Conservation (phyloP, 2,888 invertebrate genomes). For the Cynaeus angustus region DNA sequence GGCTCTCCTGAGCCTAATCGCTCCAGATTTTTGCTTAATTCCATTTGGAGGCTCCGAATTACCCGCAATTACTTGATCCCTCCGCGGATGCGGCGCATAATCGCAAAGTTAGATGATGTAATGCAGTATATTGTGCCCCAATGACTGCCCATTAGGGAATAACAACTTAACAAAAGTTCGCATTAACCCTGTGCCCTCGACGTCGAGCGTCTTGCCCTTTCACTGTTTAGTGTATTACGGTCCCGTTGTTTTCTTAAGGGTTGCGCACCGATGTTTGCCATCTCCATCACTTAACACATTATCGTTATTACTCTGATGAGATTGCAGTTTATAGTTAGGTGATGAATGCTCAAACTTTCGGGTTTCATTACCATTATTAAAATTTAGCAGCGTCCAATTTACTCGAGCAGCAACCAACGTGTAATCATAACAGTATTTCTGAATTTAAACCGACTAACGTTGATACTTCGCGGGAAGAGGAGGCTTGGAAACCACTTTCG, state of each 20-base stretch:
- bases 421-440: slow-evolving; percentile 39
- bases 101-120: slow-evolving; percentile 46
- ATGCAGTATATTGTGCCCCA: slow-evolving; percentile 46
- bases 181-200: slow-evolving; percentile 43
- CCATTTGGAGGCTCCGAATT: slow-evolving; percentile 7
- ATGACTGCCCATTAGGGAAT: slow-evolving; percentile 46
- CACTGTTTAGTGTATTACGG: slow-evolving; percentile 33
- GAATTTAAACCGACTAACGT: slow-evolving; percentile 6
- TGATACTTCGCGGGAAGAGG: background rate
- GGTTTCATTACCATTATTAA: slow-evolving; percentile 47
- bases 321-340: slow-evolving; percentile 50
- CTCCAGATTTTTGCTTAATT: slow-evolving; percentile 25
- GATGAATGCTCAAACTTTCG: slow-evolving; percentile 47
- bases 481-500: background rate
- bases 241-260: slow-evolving; percentile 44
- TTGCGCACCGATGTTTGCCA: slow-evolving; percentile 42
- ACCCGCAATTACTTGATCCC: slow-evolving; percentile 30
- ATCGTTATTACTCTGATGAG: slow-evolving; percentile 50
- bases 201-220: slow-evolving; percentile 46
- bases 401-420: slow-evolving; percentile 25
- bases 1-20: slow-evolving; percentile 11
- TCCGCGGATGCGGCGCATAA: slow-evolving; percentile 35
- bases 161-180: slow-evolving; percentile 47
- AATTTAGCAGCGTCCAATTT: slow-evolving; percentile 39
- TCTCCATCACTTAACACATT: slow-evolving; percentile 51